A percentile compares a stretch with the other conserved stretches of the same genome.
Evolutionary conservation across 2,113 vertebrate genomes (phyloP).

Genomic region (Eudyptes chrysolophus): DNA sequence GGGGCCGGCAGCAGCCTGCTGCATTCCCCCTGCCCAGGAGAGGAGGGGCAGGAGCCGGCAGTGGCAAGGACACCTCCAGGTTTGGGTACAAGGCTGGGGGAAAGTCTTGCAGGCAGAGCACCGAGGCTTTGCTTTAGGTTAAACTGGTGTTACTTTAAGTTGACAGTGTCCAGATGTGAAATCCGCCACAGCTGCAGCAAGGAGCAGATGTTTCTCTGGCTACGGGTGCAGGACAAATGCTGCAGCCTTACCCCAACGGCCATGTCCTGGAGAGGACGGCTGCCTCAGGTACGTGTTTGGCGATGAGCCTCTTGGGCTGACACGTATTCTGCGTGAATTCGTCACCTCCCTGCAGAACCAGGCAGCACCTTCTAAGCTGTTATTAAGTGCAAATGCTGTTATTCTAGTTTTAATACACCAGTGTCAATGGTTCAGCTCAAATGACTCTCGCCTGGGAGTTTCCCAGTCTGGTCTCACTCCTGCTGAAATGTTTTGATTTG

Average conservation of each 20-base stretch:
- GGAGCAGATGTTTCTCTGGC: background rate
- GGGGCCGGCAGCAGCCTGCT: background rate
- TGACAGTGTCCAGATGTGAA: background rate
- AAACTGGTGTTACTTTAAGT: background rate
- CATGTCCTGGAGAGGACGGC: no score
- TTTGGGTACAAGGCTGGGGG: background rate
- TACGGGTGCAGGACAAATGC: background rate
- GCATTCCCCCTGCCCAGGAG: background rate
- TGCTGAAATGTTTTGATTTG: background rate
- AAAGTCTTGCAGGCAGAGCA: background rate
- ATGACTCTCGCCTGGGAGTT: background rate
- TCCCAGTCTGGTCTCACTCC: background rate
- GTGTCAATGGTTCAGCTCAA: background rate
- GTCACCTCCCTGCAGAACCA: background rate
- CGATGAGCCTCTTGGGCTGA: accelerated
- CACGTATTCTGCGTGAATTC: no score
- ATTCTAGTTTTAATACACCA: background rate
- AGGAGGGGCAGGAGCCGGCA: background rate
- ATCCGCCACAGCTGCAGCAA: background rate
- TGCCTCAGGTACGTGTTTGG: background rate
- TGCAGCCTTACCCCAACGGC: accelerated
- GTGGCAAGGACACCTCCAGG: background rate
- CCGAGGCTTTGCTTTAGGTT: background rate
- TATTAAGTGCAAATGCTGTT: background rate
- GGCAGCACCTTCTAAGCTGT: background rate